Base-by-base conservation (phyloP, 2,797 vertebrate genomes). In the Microctenopoma stevenorrisi region DNA sequence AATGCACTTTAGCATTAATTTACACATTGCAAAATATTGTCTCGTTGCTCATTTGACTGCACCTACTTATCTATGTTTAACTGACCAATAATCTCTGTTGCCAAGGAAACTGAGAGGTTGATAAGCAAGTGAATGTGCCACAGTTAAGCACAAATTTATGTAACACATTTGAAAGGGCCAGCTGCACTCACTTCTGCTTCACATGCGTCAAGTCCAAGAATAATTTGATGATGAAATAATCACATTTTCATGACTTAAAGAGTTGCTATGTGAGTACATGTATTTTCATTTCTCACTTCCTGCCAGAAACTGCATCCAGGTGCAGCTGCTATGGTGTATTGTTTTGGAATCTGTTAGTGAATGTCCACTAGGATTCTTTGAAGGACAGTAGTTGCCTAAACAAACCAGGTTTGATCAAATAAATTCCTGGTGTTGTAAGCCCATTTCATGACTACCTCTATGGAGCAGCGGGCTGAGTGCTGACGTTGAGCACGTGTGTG, bases 91-190 rank as follows among this genome's bases (percentile, higher is more conserved):
- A 82, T 85, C 76, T 84, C 67, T 80, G 91, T 92, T 92, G 88
- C 91, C 89, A 91, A 69, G 88, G 90, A 86, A 90, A 92, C 90
- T 74, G 82, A 74, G 85, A 68, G 78, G 73, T 87, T 89, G 83
- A 89, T 85, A 86, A 89, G 87, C 74, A 86, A 88, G 85, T 81
- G 74, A 87, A 86, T 74, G 81, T 88, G 82, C 76, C 81, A 87
- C 76, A 82, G 79, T 89, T 86, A 86, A 82, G 74, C 81, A 47
- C 81, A 86, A 15, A 86, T 88, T 87, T 89, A 90, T 67, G 78
- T 87, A 88, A 90, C 81, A 46, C 44, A 59, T 78, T 67, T 60
- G 64, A 84, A 85, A 82, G 67, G 72, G 56, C 68, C 78, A 75
- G 71, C 76, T 80, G 85, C 59, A 70, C 42, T 72, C 66, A 63